These are phyloP conservation scores for Drosophila subpulchrella DNA, from an alignment of 1,140 invertebrate species.

Conservation along the genomic window DNA sequence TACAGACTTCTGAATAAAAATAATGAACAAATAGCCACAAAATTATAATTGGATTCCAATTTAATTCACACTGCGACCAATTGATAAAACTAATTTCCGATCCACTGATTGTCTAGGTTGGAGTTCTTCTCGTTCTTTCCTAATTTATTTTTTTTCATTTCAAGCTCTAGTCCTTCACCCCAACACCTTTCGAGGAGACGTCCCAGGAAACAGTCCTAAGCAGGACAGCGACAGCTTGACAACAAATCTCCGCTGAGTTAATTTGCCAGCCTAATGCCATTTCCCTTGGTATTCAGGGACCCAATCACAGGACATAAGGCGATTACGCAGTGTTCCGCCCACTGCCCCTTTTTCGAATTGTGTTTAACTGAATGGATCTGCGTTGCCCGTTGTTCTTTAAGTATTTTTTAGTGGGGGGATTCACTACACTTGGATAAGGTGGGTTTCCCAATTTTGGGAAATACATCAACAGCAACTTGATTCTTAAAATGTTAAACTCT, in stretches of 20 bases:
- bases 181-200: constrained; percentile 17
- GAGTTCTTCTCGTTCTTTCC: constrained; percentile 9
- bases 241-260: constrained; percentile 71
- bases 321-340: constrained; percentile 49
- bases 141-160: constrained; percentile 6
- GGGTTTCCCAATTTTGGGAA: neutral
- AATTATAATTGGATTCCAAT: neutral
- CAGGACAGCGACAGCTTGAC: constrained; percentile 54
- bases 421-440: neutral
- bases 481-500: too few species aligned
- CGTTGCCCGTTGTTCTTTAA: constrained; percentile 1
- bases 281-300: constrained; percentile 47
- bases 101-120: constrained; percentile 3
- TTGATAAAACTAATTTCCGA: constrained; percentile 29
- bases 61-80: too few species aligned
- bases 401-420: constrained; percentile 7
- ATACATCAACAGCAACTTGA: too few species aligned
- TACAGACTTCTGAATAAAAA: neutral
- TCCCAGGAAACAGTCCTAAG: constrained; percentile 18
- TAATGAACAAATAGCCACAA: neutral
- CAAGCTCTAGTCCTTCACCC: neutral
- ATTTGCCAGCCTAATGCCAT: constrained; percentile 74
- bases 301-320: constrained; percentile 55
- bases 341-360: constrained; percentile 23
- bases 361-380: constrained; percentile 55